These are phyloP conservation scores for Pyrrhia umbra DNA, from an alignment of 2,888 invertebrate genomes.

Conservation along the genomic window DNA sequence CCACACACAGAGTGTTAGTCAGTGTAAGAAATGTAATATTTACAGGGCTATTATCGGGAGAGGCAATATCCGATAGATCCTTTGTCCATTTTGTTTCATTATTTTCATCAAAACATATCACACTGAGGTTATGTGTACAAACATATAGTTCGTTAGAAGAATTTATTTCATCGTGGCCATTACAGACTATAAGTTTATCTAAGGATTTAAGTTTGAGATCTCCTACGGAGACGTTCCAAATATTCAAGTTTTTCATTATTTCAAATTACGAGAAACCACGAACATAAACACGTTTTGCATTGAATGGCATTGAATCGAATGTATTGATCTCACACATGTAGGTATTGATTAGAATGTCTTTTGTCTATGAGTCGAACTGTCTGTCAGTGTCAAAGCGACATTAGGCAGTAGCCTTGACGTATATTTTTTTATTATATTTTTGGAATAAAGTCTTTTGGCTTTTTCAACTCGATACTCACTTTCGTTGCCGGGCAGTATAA, in stretches of 20 bases:
- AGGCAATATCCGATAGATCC: slow-evolving; percentile 73
- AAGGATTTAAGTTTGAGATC: slow-evolving; percentile 67
- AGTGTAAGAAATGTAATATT: slow-evolving; percentile 80
- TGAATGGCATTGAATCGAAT: not conserved
- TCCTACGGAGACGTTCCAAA: slow-evolving; percentile 78
- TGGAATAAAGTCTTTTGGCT: not conserved
- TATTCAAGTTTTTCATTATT: slow-evolving; percentile 81
- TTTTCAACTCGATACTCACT: not conserved
- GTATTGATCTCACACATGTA: slow-evolving; percentile 1
- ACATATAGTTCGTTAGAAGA: slow-evolving; percentile 76
- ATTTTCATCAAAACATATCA: slow-evolving; percentile 74
- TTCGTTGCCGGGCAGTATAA: too few relatives aligned
- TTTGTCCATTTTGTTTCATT: slow-evolving; percentile 77
- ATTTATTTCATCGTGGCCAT: slow-evolving; percentile 78
- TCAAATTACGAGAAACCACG: slow-evolving; percentile 20
- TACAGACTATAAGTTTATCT: slow-evolving; percentile 72
- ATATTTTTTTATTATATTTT: not conserved
- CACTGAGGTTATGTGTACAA: slow-evolving; percentile 81
- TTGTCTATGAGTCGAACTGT: slow-evolving; percentile 14
- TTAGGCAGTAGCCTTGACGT: too few relatives aligned
- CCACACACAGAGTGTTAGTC: slow-evolving; percentile 78
- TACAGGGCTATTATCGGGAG: slow-evolving; percentile 86
- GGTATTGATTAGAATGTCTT: not conserved
- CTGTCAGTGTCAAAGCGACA: not conserved
- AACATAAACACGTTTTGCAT: slow-evolving; percentile 52